Base-by-base conservation (phyloP, 1,140 invertebrate genomes). In the Musca vetustissima region DNA sequence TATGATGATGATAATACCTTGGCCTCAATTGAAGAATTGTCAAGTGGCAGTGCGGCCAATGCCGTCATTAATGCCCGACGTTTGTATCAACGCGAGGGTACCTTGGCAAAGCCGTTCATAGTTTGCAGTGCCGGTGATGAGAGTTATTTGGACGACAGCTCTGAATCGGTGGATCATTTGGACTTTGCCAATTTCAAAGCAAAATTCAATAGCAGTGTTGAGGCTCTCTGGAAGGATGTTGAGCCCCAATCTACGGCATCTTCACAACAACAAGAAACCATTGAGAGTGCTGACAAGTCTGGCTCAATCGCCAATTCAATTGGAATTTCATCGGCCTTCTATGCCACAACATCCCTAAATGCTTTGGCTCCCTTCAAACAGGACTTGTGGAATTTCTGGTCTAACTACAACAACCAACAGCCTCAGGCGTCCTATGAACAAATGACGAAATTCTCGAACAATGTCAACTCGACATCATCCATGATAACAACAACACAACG, bases 171-270 rank as follows among this genome's bases (percentile, higher is more conserved):
- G 7, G 87, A 89, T 74, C 84, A 85, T 69, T 83, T 86, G 67
- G 81, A 86, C 67, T 86, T 89, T 71, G 88, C 87, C 7, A 86
- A 88, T 72, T 85, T 89, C 68, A 85, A 89, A 74, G 89, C 88
- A 9, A 90, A 89, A 75, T 89, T 89, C 76, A 86, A 89, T 77
- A 83, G 86, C 50, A 88, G 85, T 74, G 83, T 89, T n/a, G 87
- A 89, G 75, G 87, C 88, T 25, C 76, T 90, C 47, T 90, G 88
- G 89, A 83, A 83, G 61, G 81, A 82, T 64, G 75, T 81, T 13
- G 80, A 83, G 24, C 83, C 82, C 71, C 76, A 72, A 28, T 17
- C 21, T 2, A 14, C 21, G 8, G 1, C n/a, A 21, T 13, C 17
- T 7, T 3, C 9, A 24, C 57, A 61, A 32, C 57, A 36, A 36